Base-by-base conservation (phyloP, 2,113 vertebrate genomes). In the Gymnocephalus cernua region DNA sequence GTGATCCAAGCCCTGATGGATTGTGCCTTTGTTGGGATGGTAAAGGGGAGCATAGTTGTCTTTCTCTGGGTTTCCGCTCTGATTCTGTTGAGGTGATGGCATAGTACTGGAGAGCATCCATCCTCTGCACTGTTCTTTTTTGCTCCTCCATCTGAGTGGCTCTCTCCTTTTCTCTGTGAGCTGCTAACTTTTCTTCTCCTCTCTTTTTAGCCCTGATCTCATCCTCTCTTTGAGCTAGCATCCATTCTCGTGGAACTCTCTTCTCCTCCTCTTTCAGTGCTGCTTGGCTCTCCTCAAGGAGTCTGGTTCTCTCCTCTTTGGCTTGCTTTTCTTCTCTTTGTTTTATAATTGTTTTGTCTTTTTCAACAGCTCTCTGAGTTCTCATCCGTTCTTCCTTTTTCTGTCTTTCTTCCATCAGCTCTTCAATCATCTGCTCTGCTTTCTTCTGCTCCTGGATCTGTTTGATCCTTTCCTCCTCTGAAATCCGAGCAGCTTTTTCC, bases 31-130 rank as follows among this genome's bases (percentile, higher is more conserved):
- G 77, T 72, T 86, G 85, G 25, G 62, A 67, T 21, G 88, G 80
- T 64, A 35, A 62, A 16, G 88, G 86, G 27, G 86, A 80, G 53
- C 9, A 50, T 15, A 70, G 19, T 3, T 82, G 82, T 78, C 74
- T 88, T 53, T 92, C 88, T 79, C 71, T 91, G 29, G 70, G 45
- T 71, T 88, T 94, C 73, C 18, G 80, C 51, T 94, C 85, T 29
- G 56, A 72, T 35, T 93, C 87, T n/a, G 79, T 54, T 38, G 92
- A 88, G 47, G 79, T 93, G 44, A 95, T 92, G 29, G 94, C 90
- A 38, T 95, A 95, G 64, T 95, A 95, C 77, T 95, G 94, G 15
- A 95, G 90, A 58, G 89, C 83, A 76, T 95, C 92, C 51, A 61
- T 80, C 69, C 61, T 79, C 44, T 88, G 81, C 62, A 68, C 56